A percentile compares a stretch with the other conserved stretches of the same genome.
Evolutionary conservation across 2,888 invertebrate genomes (phyloP).

Genomic region (Boloria selene): DNA sequence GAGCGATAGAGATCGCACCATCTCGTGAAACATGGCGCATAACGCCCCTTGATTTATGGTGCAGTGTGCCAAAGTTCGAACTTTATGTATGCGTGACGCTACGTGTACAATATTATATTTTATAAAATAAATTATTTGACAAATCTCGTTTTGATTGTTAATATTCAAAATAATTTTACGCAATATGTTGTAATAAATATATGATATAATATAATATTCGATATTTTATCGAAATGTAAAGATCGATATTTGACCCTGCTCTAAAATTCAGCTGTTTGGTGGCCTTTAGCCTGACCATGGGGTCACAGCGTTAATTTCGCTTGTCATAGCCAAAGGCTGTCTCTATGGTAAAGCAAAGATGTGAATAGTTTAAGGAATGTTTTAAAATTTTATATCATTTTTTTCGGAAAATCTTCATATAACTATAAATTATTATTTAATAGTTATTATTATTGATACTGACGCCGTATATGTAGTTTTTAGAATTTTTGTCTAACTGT

Average conservation of each 20-base stretch:
- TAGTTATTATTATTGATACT: no score
- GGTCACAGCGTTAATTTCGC: conserved; percentile 51
- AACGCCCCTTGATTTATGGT: conserved; percentile 83
- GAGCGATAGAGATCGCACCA: conserved; percentile 69
- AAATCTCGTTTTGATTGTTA: conserved; percentile 31
- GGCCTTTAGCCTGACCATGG: conserved; percentile 48
- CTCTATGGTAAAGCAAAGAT: conserved; percentile 18
- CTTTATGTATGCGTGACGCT: conserved; percentile 74
- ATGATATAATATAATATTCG: conserved; percentile 10
- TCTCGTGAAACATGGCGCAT: conserved; percentile 82
- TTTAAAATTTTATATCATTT: no score
- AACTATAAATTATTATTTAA: no score
- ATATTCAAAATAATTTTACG: conserved; percentile 31
- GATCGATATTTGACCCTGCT: conserved; percentile 54
- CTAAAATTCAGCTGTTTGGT: conserved; percentile 47
- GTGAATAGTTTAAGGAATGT: conserved; percentile 13
- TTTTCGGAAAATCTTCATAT: no score
- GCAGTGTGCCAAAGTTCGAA: conserved; percentile 78
- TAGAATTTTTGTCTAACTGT: no score
- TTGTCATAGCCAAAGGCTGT: conserved; percentile 54
- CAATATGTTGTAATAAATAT: conserved; percentile 21
- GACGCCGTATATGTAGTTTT: no score
- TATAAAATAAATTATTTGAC: conserved; percentile 37
- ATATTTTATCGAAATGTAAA: conserved; percentile 32
- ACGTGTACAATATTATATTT: conserved; percentile 40